These are phyloP conservation scores for Mus minutoides DNA, from an alignment of 2,797 vertebrate species.

Conservation along the genomic window DNA sequence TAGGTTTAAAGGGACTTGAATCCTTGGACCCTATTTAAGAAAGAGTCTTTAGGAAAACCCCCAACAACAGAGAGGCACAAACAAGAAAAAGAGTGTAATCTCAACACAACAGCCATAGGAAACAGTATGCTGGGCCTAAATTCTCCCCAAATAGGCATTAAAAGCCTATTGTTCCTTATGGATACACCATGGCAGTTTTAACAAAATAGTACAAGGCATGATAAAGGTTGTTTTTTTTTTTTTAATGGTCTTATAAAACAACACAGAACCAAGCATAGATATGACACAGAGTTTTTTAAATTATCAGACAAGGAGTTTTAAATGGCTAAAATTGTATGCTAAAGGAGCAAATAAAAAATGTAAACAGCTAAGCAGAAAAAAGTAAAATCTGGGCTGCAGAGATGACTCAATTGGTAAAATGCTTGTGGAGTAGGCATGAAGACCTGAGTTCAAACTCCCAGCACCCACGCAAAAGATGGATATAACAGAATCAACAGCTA, in stretches of 20 bases:
- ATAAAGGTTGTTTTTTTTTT: neutral
- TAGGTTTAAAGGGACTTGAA: neutral
- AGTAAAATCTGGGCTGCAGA: neutral
- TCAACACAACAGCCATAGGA: neutral
- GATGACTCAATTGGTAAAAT: neutral
- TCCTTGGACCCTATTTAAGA: neutral
- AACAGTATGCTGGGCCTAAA: neutral
- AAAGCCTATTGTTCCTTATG: conserved; percentile 13
- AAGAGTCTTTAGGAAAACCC: conserved; percentile 12
- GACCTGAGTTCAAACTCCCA: neutral
- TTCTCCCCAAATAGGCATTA: neutral
- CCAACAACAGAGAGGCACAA: conserved; percentile 22
- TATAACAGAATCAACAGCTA: neutral
- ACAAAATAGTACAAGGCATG: neutral
- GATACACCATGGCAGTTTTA: neutral
- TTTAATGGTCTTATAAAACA: neutral
- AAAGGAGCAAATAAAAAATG: conserved; percentile 31
- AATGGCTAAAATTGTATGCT: conserved; percentile 16
- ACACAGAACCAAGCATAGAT: neutral
- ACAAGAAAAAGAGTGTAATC: neutral
- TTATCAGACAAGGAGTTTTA: neutral
- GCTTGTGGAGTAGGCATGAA: neutral
- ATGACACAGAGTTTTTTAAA: neutral
- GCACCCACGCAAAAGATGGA: neutral
- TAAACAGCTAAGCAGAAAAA: neutral